Percentiles rank a stretch among this genome's conserved stretches.
Conservation (phyloP, 1,140 invertebrate species). For the Drosophila mojavensis region DNA sequence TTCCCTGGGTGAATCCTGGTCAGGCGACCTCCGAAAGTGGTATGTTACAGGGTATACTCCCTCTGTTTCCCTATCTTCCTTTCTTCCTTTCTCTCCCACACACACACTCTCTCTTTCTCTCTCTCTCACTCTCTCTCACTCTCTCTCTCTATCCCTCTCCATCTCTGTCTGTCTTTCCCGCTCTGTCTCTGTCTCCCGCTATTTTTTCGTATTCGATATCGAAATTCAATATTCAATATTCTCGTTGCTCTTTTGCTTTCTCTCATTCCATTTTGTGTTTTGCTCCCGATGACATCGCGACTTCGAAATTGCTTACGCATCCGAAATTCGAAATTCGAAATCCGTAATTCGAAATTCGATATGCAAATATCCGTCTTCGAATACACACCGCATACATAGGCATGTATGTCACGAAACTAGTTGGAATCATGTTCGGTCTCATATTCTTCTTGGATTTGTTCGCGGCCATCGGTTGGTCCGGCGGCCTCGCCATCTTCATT, state of each 20-base stretch:
- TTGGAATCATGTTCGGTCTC: constrained; percentile 92
- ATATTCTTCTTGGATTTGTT: constrained; percentile 93
- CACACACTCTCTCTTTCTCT: background rate
- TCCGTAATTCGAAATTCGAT: constrained; percentile 27
- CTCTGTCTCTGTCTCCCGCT: background rate
- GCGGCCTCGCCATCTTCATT: constrained; percentile 88
- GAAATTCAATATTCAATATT: constrained; percentile 27
- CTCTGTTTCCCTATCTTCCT: background rate
- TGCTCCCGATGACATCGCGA: constrained; percentile 25
- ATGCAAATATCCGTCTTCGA: constrained; percentile 8
- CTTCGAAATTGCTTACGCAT: constrained; percentile 27
- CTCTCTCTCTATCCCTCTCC: background rate
- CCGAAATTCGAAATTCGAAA: constrained; percentile 5
- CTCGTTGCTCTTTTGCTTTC: constrained; percentile 48
- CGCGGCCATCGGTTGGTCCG: constrained; percentile 91
- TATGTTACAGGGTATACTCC: constrained; percentile 54
- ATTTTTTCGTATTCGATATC: constrained; percentile 4
- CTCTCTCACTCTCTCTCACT: background rate
- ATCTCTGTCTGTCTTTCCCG: too few relatives aligned
- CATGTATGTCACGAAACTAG: constrained; percentile 94
- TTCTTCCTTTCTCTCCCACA: background rate
- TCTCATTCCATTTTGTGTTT: constrained; percentile 35
- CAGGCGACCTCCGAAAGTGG: constrained; percentile 92
- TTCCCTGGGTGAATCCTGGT: constrained; percentile 94
- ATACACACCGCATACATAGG: constrained; percentile 84